Base-by-base conservation (phyloP, 2,888 invertebrate species). In the Macaria notata region DNA sequence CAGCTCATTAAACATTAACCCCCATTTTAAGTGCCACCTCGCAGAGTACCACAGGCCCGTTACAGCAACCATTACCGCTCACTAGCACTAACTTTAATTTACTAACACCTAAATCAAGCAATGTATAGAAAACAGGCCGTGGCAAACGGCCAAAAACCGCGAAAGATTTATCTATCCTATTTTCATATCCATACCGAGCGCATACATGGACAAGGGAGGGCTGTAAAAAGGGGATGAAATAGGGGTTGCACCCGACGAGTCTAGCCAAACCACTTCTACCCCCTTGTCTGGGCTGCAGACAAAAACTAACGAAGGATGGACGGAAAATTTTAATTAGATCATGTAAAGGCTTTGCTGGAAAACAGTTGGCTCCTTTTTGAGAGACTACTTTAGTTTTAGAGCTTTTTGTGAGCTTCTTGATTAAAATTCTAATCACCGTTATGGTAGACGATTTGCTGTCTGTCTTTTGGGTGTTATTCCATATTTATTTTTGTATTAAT, bases 121-220 rank as follows among this genome's bases (percentile, higher is more conserved):
- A 73, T 56, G 52, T 58, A 57, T 49, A 51, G 56, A 56, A 52
- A 64, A 68, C 69, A 72, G 69, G 61, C 62, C 63, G 76, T 86
- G 87, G 87, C 83, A 30, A 49, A 33, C 42, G 46, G 83, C 88
- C 88, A 86, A 78, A 19, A 69, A 76, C 81, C 80, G 68, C 78
- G 69, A 64, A 63, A 79, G 83, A 85, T 86, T 84, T 83, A 85
- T 85, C 68, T 56, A 65, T 67, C 73, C 72, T 75, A 79, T 79
- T 78, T 76, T 72, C 77, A 80, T 49, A 47, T 46, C 42, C 43
- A 53, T 58, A 53, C 76, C 76, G 45, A 42, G 45, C 49, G 38
- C 55, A 70, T 55, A 46, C 41, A 49, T 47, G 51, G 56, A 33
- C 49, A 31, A 49, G 45, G 56, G 56, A 44, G 2, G 42, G 54